Evolutionary conservation across 1,140 invertebrate species (phyloP).

Genomic region (Lycorma delicatula): DNA sequence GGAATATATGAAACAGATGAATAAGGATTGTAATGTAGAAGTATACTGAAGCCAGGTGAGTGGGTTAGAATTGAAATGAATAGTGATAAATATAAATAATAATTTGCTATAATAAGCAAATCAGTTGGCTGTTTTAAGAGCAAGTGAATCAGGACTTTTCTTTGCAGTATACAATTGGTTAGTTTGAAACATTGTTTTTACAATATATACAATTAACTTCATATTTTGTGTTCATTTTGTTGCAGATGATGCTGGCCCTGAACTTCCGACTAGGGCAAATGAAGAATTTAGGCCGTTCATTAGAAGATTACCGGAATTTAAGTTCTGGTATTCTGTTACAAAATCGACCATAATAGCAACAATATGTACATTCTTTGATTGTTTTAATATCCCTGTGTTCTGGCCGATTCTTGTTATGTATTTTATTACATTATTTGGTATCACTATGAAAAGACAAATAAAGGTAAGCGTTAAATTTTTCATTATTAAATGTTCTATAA

Average conservation of each 20-base stretch:
- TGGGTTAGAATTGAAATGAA: no score
- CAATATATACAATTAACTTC: not conserved
- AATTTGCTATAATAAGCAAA: no score
- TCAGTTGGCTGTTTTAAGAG: no score
- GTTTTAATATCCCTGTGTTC: conserved; percentile 98
- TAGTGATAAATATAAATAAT: no score
- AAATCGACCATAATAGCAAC: conserved; percentile 91
- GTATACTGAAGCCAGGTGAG: no score
- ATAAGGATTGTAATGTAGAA: no score
- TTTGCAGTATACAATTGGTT: no score
- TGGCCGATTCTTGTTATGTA: conserved; percentile 99
- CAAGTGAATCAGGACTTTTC: no score
- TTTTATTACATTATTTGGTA: conserved; percentile 94
- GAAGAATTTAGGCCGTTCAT: conserved; percentile 99
- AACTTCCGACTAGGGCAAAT: conserved; percentile 85
- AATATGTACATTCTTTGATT: conserved; percentile 93
- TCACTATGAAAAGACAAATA: conserved; percentile 99
- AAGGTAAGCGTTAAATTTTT: conserved; percentile 57
- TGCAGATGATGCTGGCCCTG: conserved; percentile 73
- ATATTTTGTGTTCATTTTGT: conserved; percentile 20
- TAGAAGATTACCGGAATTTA: conserved; percentile 95
- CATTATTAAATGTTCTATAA: not conserved
- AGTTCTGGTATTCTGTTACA: conserved; percentile 97
- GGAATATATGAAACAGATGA: no score
- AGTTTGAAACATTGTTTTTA: no score